Evolutionary conservation across 2,888 invertebrate genomes (phyloP), one percentile per base, ranked within the genome.

Genomic region (Phalera bucephala): DNA sequence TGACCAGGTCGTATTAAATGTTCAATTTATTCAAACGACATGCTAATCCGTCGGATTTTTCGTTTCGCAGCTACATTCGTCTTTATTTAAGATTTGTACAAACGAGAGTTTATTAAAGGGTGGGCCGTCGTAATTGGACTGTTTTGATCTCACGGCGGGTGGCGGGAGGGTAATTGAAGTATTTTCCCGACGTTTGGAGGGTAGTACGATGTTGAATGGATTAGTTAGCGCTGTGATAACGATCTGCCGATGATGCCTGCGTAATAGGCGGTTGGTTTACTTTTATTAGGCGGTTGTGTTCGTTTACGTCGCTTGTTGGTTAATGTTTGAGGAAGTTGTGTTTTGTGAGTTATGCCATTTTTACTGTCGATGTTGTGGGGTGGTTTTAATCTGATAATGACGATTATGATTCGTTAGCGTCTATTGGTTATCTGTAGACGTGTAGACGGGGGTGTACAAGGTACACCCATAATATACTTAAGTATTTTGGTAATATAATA

Each of bases 1-100:
- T 64, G 65, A 57, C 73, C 64, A 64, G 71, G 74, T 67, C 72
- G 62, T 67, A 80, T 80, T 78, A 78, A 68, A 64, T 69, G 75
- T 65, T 48, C 78, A 85, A 85, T 86, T 84, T 85, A 83, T 82
- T 79, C 83, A 78, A 85, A 86, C 77, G 77, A 82, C 62, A 85
- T 85, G 85, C 69, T 84, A 86, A 87, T 84, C 80, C 72, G 66
- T 67, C 19, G 68, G 78, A 74, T 78, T 78, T 75, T 78, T 74
- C 75, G 69, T 67, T 71, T 69, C 64, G n/a, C n/a, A n/a, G n/a
- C 61, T 67, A 80, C 78, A 78, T 69, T 78, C 40, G 72, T 68
- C 73, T 80, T 79, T 80, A 80, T 80, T 77, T 74, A 63, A 71
- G 72, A 73, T 80, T 79, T 71, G 76, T 74, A 72, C 78, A 72